Conservation (phyloP, 35 echinoderm and acorn worm genomes). For the Lytechinus pictus region DNA sequence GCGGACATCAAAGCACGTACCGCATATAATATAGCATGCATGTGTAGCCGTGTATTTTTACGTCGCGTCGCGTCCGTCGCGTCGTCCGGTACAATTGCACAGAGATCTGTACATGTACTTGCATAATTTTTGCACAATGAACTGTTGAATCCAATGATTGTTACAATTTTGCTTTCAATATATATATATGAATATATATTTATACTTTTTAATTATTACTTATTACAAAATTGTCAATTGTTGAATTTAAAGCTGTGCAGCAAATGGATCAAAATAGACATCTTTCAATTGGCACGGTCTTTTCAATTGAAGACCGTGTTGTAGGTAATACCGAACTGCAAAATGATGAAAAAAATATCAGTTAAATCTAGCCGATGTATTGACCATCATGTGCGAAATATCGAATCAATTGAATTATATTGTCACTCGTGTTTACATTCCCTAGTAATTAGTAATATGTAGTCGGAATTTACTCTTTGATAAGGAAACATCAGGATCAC, state of each 20-base stretch:
- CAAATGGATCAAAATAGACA: background rate
- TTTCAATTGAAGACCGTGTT: conserved; percentile 14
- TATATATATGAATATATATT: background rate
- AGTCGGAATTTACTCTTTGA: background rate
- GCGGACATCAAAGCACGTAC: background rate
- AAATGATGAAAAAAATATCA: background rate
- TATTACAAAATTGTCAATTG: background rate
- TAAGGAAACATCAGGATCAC: background rate
- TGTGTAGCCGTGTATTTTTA: too few relatives aligned
- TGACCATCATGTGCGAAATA: background rate
- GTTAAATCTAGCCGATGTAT: background rate
- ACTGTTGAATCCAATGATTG: too few relatives aligned
- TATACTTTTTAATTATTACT: background rate
- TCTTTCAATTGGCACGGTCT: background rate
- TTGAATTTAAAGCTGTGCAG: background rate
- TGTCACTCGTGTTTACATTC: background rate
- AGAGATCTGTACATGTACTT: too few relatives aligned
- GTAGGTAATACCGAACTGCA: background rate
- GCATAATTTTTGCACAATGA: too few relatives aligned
- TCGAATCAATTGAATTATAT: background rate
- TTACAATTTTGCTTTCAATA: background rate
- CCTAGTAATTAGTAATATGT: background rate
- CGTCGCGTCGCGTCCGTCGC: too few relatives aligned
- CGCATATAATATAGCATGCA: too few relatives aligned
- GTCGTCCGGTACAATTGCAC: too few relatives aligned